phyloP scores from a whole-genome alignment of 2,888 invertebrate genomes.

The Cylindroiulus punctatus region DNA sequence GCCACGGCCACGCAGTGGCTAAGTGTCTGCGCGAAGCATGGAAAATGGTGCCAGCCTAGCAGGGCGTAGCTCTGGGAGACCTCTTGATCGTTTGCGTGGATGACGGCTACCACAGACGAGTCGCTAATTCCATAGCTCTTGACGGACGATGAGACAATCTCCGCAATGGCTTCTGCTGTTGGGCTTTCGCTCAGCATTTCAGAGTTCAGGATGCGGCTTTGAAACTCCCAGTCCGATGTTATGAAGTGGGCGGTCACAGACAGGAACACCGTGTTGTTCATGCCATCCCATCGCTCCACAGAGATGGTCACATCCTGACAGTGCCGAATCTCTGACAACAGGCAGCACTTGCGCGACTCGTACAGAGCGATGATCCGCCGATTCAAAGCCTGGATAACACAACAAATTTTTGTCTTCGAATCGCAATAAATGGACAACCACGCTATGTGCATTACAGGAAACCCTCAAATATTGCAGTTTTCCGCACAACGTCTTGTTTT shows the following conservation, averaged over 20 bases:
- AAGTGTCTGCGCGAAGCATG: slow-evolving; percentile 29
- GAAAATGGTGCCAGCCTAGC: slow-evolving; percentile 33
- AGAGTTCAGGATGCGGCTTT: not conserved
- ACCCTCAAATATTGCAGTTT: not conserved
- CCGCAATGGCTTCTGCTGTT: not conserved
- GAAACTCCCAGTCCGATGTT: slow-evolving; percentile 17
- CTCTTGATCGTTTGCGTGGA: slow-evolving; percentile 45
- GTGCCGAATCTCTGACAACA: slow-evolving; percentile 15
- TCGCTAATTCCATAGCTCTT: not conserved
- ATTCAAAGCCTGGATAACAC: slow-evolving; percentile 39
- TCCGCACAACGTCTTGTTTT: no score
- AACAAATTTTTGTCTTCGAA: not conserved
- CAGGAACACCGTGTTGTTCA: not conserved
- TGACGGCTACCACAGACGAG: not conserved
- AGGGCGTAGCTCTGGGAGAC: slow-evolving; percentile 29
- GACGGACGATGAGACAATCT: not conserved
- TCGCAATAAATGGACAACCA: not conserved
- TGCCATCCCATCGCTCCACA: not conserved
- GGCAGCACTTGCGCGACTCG: slow-evolving; percentile 20
- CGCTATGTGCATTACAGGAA: not conserved
- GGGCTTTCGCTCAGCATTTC: slow-evolving; percentile 6
- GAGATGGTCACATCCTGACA: slow-evolving; percentile 14
- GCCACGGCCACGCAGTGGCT: slow-evolving; percentile 17
- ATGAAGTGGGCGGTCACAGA: slow-evolving; percentile 3
- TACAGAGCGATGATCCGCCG: not conserved